Evolutionary conservation across 2,888 invertebrate species (phyloP).

Genomic region (Argyra leucocephala): DNA sequence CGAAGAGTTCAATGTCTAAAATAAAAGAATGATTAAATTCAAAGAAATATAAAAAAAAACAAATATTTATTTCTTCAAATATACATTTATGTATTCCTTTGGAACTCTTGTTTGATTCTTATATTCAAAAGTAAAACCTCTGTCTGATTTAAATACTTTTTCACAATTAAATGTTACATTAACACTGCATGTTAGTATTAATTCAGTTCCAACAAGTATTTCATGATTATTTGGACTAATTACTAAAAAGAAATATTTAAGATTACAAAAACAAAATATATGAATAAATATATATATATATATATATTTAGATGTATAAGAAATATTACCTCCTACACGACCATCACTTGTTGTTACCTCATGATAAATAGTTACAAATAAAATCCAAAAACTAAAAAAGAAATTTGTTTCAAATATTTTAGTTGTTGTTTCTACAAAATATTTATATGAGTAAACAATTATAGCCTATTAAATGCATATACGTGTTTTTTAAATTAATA

Average conservation of each 20-base stretch:
- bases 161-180: background rate
- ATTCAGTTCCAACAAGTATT: background rate
- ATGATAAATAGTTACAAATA: background rate
- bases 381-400: background rate
- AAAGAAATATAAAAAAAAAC: background rate
- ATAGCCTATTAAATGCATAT: no score
- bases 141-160: background rate
- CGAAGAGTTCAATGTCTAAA: background rate
- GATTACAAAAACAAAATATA: background rate
- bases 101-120: background rate
- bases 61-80: no score
- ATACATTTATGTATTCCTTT: background rate
- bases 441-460: no score
- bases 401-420: background rate
- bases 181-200: background rate
- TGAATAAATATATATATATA: background rate
- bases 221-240: background rate
- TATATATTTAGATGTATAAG: no score
- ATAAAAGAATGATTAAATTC: background rate
- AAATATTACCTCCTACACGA: background rate
- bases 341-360: background rate
- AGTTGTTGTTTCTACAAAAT: no score
- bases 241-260: background rate
- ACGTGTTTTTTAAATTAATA: no score
- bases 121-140: background rate